Evolutionary conservation across 2,113 vertebrate genomes (phyloP), one percentile per base, ranked within the genome.

Genomic region (Siniperca knerii): DNA sequence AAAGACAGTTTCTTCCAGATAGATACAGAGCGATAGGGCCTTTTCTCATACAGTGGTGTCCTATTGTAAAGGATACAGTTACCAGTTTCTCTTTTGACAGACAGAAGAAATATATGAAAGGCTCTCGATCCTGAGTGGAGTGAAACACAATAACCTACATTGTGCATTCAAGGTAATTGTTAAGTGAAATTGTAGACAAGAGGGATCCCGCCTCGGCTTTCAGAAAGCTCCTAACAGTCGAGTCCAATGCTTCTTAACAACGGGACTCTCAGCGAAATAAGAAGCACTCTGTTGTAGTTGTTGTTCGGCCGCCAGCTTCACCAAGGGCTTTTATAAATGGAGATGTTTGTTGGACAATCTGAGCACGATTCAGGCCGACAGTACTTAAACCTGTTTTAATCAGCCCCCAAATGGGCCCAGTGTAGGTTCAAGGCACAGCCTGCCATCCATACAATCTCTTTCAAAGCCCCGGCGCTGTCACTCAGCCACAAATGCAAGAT

Each of bases 161-260:
- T 79, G 61, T 55, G 76, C 89, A 58, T 87, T 89, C 79, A 86
- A 40, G 72, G 42, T 67, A 33, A 92, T 87, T 89, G 89, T 92
- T 87, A 58, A 71, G 83, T 83, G 87, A 85, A 91, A 90, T 72
- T 83, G 77, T 76, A 90, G 85, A 89, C 67, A n/a, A 75, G 77
- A 79, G 62, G 42, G 71, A 79, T 79, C 71, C 84, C 4, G 44
- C 66, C 79, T 82, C n/a, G 50, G 77, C 74, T 79, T 83, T 82
- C n/a, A 8, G 65, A 57, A 79, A 64, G 25, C 66, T 60, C 71
- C 42, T 65, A 81, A 86, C 37, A 68, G 80, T 68, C 12, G 62
- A 80, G 81, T 77, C 81, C 57, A 37, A 50, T 10, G 54, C 84
- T 67, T 81, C 84, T 90, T 87, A 84, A 84, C 79, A 87, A 87